Evolutionary conservation across 2,888 invertebrate genomes (phyloP).

Genomic region (Lysandra bellargus): DNA sequence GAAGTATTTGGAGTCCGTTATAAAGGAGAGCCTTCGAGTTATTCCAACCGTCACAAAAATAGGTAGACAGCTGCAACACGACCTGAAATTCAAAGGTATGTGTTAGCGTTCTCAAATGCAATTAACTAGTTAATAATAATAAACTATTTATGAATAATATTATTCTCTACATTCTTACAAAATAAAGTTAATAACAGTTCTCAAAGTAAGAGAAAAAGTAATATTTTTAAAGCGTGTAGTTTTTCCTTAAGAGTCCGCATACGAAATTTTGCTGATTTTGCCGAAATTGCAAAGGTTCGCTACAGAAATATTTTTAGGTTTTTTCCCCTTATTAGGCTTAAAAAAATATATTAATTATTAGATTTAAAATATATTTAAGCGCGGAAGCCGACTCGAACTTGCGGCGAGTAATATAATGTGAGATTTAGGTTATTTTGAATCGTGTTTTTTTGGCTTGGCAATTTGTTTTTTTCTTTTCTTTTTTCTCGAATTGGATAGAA

Average conservation of each 20-base stretch:
- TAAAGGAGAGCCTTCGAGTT: slow-evolving; percentile 50
- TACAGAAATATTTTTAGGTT: too few relatives aligned
- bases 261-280: too few relatives aligned
- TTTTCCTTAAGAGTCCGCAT: neutral
- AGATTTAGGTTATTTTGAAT: too few relatives aligned
- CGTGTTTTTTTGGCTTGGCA: too few relatives aligned
- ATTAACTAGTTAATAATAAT: neutral
- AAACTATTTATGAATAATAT: neutral
- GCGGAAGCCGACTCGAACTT: too few relatives aligned
- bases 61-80: slow-evolving; percentile 47
- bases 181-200: neutral
- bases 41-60: slow-evolving; percentile 51
- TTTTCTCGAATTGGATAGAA: too few relatives aligned
- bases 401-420: too few relatives aligned
- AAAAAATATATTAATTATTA: too few relatives aligned
- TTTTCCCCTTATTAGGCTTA: too few relatives aligned
- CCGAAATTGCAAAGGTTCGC: too few relatives aligned
- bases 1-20: slow-evolving; percentile 52
- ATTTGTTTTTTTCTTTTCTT: too few relatives aligned
- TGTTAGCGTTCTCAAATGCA: slow-evolving; percentile 6
- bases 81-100: slow-evolving; percentile 48
- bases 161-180: neutral
- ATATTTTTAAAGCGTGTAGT: neutral
- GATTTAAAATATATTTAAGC: too few relatives aligned
- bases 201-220: neutral